Conservation (phyloP, 2,113 vertebrate species). For the Strix uralensis region DNA sequence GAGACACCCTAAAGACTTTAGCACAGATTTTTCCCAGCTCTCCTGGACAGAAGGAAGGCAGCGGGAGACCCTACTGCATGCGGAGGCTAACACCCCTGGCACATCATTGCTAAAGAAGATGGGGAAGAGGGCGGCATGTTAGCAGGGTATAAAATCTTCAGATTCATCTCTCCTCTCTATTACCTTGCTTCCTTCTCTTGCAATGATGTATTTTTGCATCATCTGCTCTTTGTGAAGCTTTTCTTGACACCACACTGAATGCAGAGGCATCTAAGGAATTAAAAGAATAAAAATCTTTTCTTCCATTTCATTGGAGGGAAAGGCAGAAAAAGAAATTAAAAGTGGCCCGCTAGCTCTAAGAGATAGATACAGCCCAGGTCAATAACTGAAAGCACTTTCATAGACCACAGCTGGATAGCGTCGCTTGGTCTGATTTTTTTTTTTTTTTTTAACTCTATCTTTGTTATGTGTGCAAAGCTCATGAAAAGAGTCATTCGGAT, state of each 20-base stretch:
- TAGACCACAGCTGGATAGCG: not conserved
- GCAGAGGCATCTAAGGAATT: not conserved
- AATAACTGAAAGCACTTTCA: not conserved
- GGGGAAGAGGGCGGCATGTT: accelerated
- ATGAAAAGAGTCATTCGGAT: not conserved
- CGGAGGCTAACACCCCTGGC: not conserved
- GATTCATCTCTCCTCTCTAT: not conserved
- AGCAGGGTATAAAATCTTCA: not conserved
- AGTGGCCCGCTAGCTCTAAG: not conserved
- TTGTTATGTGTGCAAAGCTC: not conserved
- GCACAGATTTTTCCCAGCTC: not conserved
- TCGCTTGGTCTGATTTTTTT: not conserved
- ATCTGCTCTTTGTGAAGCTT: not conserved
- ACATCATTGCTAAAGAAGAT: no score
- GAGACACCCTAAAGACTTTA: not conserved
- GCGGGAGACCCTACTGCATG: not conserved
- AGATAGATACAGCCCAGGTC: not conserved
- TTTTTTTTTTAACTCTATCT: not conserved
- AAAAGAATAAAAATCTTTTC: not conserved
- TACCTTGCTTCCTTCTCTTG: not conserved
- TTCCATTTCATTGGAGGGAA: not conserved
- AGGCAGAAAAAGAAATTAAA: not conserved
- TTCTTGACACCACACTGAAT: not conserved
- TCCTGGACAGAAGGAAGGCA: not conserved
- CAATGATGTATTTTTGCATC: not conserved